Evolutionary conservation across 1,140 invertebrate species (phyloP), one percentile per base, ranked within the genome.

Genomic region (Hermetia illucens): DNA sequence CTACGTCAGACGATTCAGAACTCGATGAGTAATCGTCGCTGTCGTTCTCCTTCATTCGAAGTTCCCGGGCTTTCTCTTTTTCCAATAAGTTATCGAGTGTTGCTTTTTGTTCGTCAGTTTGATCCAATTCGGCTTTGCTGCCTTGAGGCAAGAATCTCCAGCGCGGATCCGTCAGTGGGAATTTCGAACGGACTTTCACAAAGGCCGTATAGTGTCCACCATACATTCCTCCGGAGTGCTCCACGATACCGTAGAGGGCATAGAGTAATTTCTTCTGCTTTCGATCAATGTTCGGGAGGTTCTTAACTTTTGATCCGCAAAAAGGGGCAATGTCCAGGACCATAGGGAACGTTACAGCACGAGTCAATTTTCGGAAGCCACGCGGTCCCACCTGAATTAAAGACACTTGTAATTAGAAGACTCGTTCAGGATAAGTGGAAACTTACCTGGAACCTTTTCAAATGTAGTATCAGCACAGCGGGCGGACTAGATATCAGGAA

Each of bases 181-280:
- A 51, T 5, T 68, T 64, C 5, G 65, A 47, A 24, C 57, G 45
- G 45, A 85, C 80, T 64, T 87, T 87, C 2, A 88, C 84, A 53
- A 92, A 98, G 5, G 92, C 89, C n/a, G 91, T 82, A 55, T 98
- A 98, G 63, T 98, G 94, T 3, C 93, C 94, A 34, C 85, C 82
- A 48, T 82, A 77, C 44, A 95, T 73, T 12, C 77, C 76, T 3
- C 94, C 94, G 40, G 78, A 82, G 54, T 98, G 94, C 53, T 91
- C 89, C 12, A 98, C 91, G 5, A 98, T 75, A 3, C 90, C 93
- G 53, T 94, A 98, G 15, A 98, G 64, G 0, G 85, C 79, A 61
- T 98, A 98, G 16, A 89, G 55, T 6, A 91, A 65, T 54, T 79
- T 66, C 34, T 64, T 72, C 53, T 83, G 76, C 18, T 71, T 73